These are phyloP conservation scores for Phymanthus crucifer DNA, from an alignment of 92 coral and sea anemone genomes.

Conservation along the genomic window DNA sequence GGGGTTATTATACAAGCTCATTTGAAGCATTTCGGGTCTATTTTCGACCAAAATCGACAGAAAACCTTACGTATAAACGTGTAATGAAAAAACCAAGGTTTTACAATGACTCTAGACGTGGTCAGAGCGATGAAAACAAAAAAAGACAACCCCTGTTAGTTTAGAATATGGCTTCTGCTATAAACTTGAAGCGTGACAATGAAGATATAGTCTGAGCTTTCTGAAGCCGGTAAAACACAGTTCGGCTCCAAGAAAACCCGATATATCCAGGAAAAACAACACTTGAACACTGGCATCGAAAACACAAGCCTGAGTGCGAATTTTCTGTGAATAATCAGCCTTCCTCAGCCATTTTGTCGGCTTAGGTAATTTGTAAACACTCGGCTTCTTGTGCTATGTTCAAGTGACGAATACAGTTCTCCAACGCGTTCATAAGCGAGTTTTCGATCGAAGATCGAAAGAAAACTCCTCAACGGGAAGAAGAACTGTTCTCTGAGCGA, in stretches of 20 bases:
- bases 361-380: conserved; percentile 89
- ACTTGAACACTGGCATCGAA: conserved; percentile 42
- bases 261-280: conserved; percentile 34
- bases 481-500: conserved; percentile 50
- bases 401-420: conserved; percentile 42
- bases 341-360: conserved; percentile 88
- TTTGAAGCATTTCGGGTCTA: conserved; percentile 4
- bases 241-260: conserved; percentile 14
- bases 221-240: conserved; percentile 59
- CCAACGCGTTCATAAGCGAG: conserved; percentile 45
- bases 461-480: conserved; percentile 62
- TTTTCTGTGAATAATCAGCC: conserved; percentile 70
- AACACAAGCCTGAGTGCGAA: conserved; percentile 54
- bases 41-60: conserved; percentile 11
- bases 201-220: conserved; percentile 61
- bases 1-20: not conserved
- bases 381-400: conserved; percentile 54
- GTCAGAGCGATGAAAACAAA: conserved; percentile 47
- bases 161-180: conserved; percentile 79
- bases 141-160: conserved; percentile 50
- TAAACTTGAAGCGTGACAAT: conserved; percentile 78
- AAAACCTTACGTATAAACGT: not conserved
- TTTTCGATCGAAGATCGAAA: conserved; percentile 55
- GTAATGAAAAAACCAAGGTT: conserved; percentile 26
- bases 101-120: conserved; percentile 28